These are phyloP conservation scores for Oreochromis mossambicus DNA, from an alignment of 2,797 vertebrate species.

Conservation along the genomic window DNA sequence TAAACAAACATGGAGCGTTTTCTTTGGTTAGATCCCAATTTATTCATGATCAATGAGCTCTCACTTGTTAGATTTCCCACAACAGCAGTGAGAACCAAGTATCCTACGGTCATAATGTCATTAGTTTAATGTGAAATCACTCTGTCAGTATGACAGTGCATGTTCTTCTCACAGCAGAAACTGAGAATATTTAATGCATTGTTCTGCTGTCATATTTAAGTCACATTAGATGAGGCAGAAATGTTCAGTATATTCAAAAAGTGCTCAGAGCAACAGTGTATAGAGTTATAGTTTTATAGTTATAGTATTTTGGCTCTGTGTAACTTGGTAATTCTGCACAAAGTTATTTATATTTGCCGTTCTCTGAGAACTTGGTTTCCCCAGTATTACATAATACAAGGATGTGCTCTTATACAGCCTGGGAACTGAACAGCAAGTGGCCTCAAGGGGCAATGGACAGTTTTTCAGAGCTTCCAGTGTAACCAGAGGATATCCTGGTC, in stretches of 20 bases:
- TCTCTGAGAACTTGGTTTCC: not conserved
- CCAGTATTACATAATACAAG: not conserved
- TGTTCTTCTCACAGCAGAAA: not conserved
- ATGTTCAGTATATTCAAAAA: not conserved
- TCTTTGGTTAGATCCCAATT: not conserved
- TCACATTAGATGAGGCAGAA: not conserved
- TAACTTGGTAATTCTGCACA: not conserved
- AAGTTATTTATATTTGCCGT: not conserved
- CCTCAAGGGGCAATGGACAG: not conserved
- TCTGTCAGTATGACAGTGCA: not conserved
- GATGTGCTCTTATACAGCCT: not conserved
- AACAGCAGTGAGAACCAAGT: not conserved
- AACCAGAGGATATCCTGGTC: not conserved
- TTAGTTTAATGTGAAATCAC: not conserved
- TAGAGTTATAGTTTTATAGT: not conserved
- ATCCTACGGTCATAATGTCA: constrained; percentile 9
- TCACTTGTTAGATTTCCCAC: constrained; percentile 2
- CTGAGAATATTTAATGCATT: not conserved
- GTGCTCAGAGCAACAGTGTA: not conserved
- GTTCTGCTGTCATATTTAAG: not conserved
- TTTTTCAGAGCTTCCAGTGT: not conserved
- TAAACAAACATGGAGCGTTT: not conserved
- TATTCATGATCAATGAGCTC: not conserved
- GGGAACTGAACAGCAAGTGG: not conserved
- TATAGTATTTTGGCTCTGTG: not conserved